A percentile compares a stretch with the other conserved stretches of the same genome.
Conservation (phyloP, 2,888 invertebrate species). For the Eilema depressum region DNA sequence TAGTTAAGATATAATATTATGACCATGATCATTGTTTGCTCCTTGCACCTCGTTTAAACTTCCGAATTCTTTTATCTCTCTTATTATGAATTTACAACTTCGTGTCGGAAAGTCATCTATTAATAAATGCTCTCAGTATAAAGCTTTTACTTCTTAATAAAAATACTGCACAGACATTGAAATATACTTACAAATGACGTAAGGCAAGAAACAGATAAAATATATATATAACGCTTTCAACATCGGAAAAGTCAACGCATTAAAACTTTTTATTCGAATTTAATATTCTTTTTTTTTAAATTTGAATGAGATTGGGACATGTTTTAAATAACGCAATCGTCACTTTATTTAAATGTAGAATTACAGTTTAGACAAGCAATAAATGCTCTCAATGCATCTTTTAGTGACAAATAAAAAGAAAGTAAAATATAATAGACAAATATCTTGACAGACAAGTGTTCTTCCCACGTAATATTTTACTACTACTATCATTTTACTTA, state of each 20-base stretch:
- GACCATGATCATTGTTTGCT: no score
- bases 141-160: background rate
- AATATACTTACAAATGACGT: background rate
- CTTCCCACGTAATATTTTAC: slow-evolving; percentile 4
- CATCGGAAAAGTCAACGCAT: background rate
- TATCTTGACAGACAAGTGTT: background rate
- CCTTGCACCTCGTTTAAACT: no score
- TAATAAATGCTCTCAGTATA: background rate
- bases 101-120: background rate
- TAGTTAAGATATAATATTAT: no score
- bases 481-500: no score
- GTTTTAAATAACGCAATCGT: background rate
- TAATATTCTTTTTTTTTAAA: background rate
- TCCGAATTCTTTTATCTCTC: background rate
- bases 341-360: background rate
- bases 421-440: background rate
- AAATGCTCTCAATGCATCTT: background rate
- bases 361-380: background rate
- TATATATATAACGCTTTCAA: background rate
- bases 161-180: background rate
- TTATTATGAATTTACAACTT: background rate
- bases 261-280: background rate
- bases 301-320: background rate
- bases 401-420: background rate
- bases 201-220: background rate